Conservation (phyloP, 2,888 invertebrate species). For the Clepsis dumicolana region DNA sequence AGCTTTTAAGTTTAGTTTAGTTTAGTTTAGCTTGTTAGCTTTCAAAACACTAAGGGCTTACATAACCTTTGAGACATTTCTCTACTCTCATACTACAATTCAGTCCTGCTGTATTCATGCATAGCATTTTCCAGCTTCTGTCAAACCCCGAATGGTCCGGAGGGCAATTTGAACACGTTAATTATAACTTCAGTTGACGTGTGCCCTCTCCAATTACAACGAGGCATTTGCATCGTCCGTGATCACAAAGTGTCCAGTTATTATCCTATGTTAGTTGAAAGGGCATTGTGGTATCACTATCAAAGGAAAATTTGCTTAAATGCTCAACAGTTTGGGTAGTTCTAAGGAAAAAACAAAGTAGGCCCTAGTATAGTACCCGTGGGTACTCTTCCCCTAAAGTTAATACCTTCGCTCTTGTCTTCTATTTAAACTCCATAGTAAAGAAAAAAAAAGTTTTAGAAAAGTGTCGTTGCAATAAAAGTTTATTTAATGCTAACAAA, state of each 20-base stretch:
- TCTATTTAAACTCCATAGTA: not conserved
- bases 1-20: no score
- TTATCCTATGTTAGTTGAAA: not conserved
- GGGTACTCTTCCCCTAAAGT: not conserved
- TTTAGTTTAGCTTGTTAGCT: no score
- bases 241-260: not conserved
- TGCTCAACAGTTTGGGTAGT: not conserved
- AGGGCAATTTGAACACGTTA: slow-evolving; percentile 70
- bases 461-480: no score
- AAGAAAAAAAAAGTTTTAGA: no score
- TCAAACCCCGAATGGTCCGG: slow-evolving; percentile 72
- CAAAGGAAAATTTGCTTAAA: not conserved
- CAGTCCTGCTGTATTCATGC: slow-evolving; percentile 7
- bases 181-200: slow-evolving; percentile 71
- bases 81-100: not conserved
- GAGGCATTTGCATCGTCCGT: slow-evolving; percentile 2
- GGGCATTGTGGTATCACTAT: not conserved
- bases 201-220: slow-evolving; percentile 7
- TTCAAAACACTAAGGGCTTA: no score
- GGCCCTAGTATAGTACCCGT: not conserved
- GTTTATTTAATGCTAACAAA: no score
- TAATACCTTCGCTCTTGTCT: not conserved
- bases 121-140: slow-evolving; percentile 14
- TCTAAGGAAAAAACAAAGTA: not conserved
- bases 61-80: no score